phyloP scores from a whole-genome alignment of 1,140 invertebrate genomes.

The fruit fly (Drosophila melanogaster) region Release_6_plus_ISO1_MT NC_004354.4:6441001-6441500 shows the following conservation, averaged over 20 bases:
- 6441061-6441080: neutral
- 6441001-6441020: slow-evolving; percentile 12
- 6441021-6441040: slow-evolving; percentile 31
- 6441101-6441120: slow-evolving; percentile 32
- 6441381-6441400: no score
- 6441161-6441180: neutral
- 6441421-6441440: no score
- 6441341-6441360: neutral
- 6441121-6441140: slow-evolving; percentile 3
- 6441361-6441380: no score
- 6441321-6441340: neutral
- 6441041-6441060: neutral
- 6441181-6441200: no score
- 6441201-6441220: no score
- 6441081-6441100: slow-evolving; percentile 21
- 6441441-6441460: no score
- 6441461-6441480: neutral
- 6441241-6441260: no score
- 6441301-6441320: no score
- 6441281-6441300: no score
- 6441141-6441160: neutral
- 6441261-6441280: no score
- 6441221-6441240: no score
- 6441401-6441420: no score
- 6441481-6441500: neutral